Base-by-base conservation (phyloP, 2,113 vertebrate genomes). In the Octodon degus region DNA sequence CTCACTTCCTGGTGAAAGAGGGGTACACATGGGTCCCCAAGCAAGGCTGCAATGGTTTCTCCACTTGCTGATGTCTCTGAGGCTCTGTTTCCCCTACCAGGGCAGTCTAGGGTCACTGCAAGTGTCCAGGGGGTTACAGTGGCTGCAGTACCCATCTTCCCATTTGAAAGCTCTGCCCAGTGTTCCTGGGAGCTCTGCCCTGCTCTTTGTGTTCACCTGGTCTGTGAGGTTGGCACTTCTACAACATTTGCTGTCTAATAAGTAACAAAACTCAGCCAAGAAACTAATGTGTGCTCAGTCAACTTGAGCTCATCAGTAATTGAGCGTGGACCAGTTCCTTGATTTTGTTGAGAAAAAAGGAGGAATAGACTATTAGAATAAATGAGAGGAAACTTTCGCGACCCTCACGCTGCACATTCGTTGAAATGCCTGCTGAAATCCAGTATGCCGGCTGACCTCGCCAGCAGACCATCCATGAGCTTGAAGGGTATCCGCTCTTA, bases 1-100 rank as follows among this genome's bases (percentile, higher is more conserved):
- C 63, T 76, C 6, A 25, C 20, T 63, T 91, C n/a, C 62, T 27
- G 2, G 24, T 37, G 5, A 72, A 70, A 32, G 2, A 93, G 14
- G 16, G 37, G 4, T 65, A 5, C 50, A 27, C 6, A 0, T 1
- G 3, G n/a, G 27, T 0, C 0, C 53, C 76, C 7, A 4, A 14
- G 0, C 22, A 67, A 19, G 32, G 27, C 10, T 25, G 24, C 2
- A n/a, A 13, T 12, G 7, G 14, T 19, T 65, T 70, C 47, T 20
- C 13, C 14, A 58, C 30, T 9, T 4, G 40, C 27, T 80, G 55
- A 2, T 67, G 55, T 87, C 40, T 67, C 0, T 58, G 25, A 86
- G 22, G 5, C 12, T 63, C 11, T 7, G 22, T 60, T 53, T 87
- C 16, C 72, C 50, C 4, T 74, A 3, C 40, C 37, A 8, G 22